A percentile compares a stretch with the other conserved stretches of the same genome.
Conservation (phyloP, 2,888 invertebrate genomes). For the Julus scanicus region DNA sequence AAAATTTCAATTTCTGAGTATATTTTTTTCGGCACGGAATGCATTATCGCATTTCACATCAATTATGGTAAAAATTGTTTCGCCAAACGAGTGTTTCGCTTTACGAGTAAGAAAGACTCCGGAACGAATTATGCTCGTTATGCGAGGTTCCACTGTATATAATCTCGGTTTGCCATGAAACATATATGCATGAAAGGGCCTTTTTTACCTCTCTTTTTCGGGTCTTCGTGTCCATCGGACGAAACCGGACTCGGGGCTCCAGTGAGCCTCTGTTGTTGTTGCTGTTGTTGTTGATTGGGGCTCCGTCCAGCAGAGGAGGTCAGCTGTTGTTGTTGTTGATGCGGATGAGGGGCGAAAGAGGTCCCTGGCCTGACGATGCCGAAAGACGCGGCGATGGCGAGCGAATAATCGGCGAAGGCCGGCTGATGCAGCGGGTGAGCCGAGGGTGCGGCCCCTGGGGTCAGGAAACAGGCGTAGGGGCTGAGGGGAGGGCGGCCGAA, state of each 20-base stretch:
- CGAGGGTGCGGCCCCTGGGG: neutral
- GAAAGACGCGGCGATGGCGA: neutral
- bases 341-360: neutral
- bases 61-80: too few species aligned
- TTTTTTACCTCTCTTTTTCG: neutral
- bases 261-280: too few species aligned
- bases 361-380: neutral
- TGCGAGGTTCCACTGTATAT: too few species aligned
- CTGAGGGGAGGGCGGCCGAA: neutral
- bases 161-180: too few species aligned
- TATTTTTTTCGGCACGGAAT: too few species aligned
- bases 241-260: neutral
- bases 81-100: too few species aligned
- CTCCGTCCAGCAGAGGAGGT: neutral
- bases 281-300: neutral
- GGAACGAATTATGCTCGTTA: too few species aligned
- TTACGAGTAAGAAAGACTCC: too few species aligned
- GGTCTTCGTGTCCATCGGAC: neutral
- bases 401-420: constrained; percentile 21
- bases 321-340: neutral
- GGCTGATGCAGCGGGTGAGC: neutral
- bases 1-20: too few species aligned
- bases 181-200: too few species aligned
- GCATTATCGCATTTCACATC: too few species aligned
- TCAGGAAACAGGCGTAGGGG: neutral